These are phyloP conservation scores for Acrocyrtus sp. DNA, from an alignment of 2,888 invertebrate genomes.

Conservation along the genomic window DNA sequence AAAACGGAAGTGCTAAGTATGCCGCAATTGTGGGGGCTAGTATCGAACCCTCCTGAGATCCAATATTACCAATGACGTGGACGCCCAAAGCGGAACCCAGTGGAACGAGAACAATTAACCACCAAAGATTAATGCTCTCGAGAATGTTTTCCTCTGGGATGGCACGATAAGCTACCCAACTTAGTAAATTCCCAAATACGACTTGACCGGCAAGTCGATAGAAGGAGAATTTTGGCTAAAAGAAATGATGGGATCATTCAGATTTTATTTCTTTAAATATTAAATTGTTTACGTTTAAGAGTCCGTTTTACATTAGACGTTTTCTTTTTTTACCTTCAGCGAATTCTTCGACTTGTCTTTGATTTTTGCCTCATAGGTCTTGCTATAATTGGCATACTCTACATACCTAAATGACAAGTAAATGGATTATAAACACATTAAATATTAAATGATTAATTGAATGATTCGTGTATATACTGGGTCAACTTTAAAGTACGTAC, in stretches of 20 bases:
- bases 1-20: constrained; percentile 77
- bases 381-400: constrained; percentile 68
- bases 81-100: constrained; percentile 82
- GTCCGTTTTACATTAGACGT: background rate
- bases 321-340: constrained; percentile 71
- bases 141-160: constrained; percentile 78
- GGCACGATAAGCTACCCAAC: constrained; percentile 78
- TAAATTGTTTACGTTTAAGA: too few relatives aligned
- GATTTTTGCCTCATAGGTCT: constrained; percentile 74
- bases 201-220: constrained; percentile 81
- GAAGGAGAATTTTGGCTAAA: constrained; percentile 84
- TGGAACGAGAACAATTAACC: constrained; percentile 79
- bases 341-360: constrained; percentile 72
- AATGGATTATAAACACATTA: background rate
- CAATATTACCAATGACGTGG: constrained; percentile 91
- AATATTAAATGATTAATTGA: background rate
- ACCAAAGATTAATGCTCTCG: constrained; percentile 76
- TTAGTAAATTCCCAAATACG: constrained; percentile 83
- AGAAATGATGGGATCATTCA: too few relatives aligned
- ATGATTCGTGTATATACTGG: background rate
- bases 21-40: constrained; percentile 78
- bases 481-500: constrained; percentile 72
- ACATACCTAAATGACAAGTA: constrained; percentile 63
- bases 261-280: too few relatives aligned
- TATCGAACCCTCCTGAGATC: constrained; percentile 80